Evolutionary conservation across 2,888 invertebrate genomes (phyloP), one percentile per base, ranked within the genome.

Genomic region (Lissonota sp.): DNA sequence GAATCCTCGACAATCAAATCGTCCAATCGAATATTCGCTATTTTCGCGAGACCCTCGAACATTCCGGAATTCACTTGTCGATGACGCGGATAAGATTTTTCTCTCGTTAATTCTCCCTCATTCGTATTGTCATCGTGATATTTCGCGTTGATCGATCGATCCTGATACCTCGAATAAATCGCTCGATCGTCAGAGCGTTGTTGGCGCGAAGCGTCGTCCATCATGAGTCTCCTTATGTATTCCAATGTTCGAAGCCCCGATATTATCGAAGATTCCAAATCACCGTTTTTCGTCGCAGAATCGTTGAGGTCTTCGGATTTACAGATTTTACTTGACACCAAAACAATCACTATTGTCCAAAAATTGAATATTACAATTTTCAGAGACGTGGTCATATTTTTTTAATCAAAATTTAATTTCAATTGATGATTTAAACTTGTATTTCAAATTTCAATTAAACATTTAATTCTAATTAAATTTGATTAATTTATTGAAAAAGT

Each of bases 11-110:
- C 51, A 4, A 7, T 51, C 0, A 69, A 51, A 58, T 79, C 67
- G 51, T 74, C 62, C 0, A 85, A 79, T n/a, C 82, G 84, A 57
- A 90, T 62, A 14, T 86, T 87, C 0, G 89, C 87, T 10, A 90
- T 85, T 80, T 85, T 89, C 5, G 88, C 86, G n/a, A 90, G 69
- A 44, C 85, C 84, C 1, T 86, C 83, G 7, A 87, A 84, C 78
- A 86, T 83, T 4, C 84, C 79, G 4, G 83, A 72, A 44, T 87
- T 80, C 6, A 78, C 82, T 55, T 84, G 67, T 26, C 26, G 26
- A 73, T 79, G 73, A 46, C 83, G 76, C 14, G 53, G 58, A 44
- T 71, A 12, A 71, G 26, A 60, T 12, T 26, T 40, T 55, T 67
- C 12, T 3, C 12, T 7, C 5, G 2, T 69, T 10, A 6, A n/a